These are phyloP conservation scores for Acleris laterana DNA, from an alignment of 2,888 invertebrate genomes.

Conservation along the genomic window DNA sequence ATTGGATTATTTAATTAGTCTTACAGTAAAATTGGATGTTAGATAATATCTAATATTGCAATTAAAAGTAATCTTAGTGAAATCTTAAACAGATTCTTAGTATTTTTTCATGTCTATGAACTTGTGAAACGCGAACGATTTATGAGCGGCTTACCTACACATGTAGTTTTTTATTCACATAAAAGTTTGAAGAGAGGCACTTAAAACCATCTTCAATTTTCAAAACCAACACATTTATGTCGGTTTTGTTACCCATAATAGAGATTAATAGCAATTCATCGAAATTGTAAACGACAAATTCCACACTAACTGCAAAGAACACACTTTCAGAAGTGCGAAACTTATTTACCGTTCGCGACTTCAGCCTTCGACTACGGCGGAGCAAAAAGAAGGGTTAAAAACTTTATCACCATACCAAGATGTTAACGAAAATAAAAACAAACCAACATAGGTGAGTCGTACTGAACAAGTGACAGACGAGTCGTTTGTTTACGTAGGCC, in stretches of 20 bases:
- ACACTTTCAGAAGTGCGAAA: neutral
- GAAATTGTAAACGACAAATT: constrained; percentile 43
- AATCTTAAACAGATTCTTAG: no score
- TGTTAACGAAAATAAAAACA: constrained; percentile 20
- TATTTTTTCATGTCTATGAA: no score
- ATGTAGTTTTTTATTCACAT: constrained; percentile 43
- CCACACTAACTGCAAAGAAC: neutral
- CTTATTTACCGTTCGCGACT: neutral
- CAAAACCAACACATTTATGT: constrained; percentile 50
- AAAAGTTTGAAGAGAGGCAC: constrained; percentile 44
- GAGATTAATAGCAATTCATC: constrained; percentile 62
- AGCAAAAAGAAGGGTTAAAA: neutral
- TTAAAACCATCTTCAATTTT: constrained; percentile 68
- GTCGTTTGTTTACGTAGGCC: constrained; percentile 51
- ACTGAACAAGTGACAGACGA: constrained; percentile 41
- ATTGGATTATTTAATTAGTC: no score
- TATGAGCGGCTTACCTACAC: constrained; percentile 10
- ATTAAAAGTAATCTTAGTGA: no score
- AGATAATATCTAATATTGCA: no score
- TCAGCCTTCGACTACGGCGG: no score
- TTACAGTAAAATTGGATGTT: no score
- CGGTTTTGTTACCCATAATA: constrained; percentile 58
- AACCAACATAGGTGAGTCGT: constrained; percentile 25
- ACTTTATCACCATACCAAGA: neutral
- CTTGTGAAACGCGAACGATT: neutral